These are phyloP conservation scores for Cotesia glomerata DNA, from an alignment of 1,140 invertebrate species.

Conservation along the genomic window DNA sequence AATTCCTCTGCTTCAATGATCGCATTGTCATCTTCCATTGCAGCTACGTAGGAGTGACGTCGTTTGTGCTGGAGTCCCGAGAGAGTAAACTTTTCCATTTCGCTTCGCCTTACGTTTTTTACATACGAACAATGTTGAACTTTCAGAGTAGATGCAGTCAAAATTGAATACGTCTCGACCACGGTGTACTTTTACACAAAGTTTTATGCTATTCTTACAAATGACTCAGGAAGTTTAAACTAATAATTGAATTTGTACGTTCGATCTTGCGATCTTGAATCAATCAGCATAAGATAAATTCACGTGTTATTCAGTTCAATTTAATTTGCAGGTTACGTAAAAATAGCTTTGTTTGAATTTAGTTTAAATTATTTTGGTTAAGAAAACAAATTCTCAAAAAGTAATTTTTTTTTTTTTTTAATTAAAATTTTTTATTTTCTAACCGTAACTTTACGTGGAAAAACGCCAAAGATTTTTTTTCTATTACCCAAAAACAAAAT, in stretches of 20 bases:
- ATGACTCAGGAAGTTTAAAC: not conserved
- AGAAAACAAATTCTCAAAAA: too few relatives aligned
- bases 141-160: not conserved
- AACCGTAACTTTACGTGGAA: too few relatives aligned
- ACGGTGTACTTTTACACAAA: not conserved
- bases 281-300: too few relatives aligned
- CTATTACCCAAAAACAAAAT: too few relatives aligned
- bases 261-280: too few relatives aligned
- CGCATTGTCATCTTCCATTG: conserved; percentile 39
- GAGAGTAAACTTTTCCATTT: conserved; percentile 14
- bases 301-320: too few relatives aligned
- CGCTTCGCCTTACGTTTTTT: not conserved
- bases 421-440: too few relatives aligned
- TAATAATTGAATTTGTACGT: not conserved
- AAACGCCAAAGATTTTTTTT: too few relatives aligned
- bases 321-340: too few relatives aligned
- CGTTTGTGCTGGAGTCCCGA: conserved; percentile 31
- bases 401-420: too few relatives aligned
- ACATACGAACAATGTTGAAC: conserved; percentile 8
- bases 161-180: not conserved
- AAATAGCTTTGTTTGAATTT: too few relatives aligned
- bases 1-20: conserved; percentile 33
- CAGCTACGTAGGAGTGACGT: conserved; percentile 47
- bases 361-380: too few relatives aligned
- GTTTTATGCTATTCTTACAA: not conserved